Conservation (phyloP, 2,113 vertebrate genomes). For the Coturnix japonica region DNA sequence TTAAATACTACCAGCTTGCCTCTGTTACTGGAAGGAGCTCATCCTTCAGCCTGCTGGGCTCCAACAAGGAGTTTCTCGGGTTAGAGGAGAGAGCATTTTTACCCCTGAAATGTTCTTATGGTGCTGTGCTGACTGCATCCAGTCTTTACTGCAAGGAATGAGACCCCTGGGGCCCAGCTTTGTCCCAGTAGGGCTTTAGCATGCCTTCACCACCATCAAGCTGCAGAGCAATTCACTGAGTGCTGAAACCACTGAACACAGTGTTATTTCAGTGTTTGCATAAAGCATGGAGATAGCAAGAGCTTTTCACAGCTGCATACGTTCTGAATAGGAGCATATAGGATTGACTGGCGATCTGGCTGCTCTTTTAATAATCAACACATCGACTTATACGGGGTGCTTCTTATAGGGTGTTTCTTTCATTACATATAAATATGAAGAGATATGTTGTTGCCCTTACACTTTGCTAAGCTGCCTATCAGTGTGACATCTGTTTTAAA, state of each 20-base stretch:
- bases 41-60: background rate
- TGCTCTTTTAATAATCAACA: conserved; percentile 44
- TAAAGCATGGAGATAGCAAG: background rate
- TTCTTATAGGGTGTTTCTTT: background rate
- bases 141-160: background rate
- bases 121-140: background rate
- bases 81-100: background rate
- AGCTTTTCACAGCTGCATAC: conserved; percentile 2
- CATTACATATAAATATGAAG: background rate
- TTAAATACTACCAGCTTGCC: conserved; percentile 48
- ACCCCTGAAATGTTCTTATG: background rate
- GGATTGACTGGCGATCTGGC: conserved; percentile 12
- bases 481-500: conserved; percentile 37
- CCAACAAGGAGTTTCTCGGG: background rate
- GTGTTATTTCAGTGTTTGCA: background rate
- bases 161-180: background rate
- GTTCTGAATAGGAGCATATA: background rate
- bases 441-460: conserved; percentile 52
- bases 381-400: background rate
- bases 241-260: background rate
- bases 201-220: background rate
- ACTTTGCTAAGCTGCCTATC: conserved; percentile 53
- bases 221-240: background rate
- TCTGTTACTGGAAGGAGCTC: background rate
- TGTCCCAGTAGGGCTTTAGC: background rate